These are phyloP conservation scores for Patella vulgata DNA, from an alignment of 1,140 invertebrate species.

Conservation along the genomic window DNA sequence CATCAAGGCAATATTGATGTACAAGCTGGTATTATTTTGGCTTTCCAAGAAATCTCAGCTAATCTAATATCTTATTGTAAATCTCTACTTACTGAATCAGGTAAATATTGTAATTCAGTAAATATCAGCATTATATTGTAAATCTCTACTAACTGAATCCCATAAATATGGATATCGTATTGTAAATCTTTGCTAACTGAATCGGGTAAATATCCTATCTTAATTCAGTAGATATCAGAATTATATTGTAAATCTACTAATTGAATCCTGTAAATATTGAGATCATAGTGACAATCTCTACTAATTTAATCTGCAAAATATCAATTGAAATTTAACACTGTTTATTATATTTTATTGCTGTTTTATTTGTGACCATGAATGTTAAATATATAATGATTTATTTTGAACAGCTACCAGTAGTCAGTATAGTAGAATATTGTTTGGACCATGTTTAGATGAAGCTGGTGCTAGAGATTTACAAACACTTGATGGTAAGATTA, in stretches of 20 bases:
- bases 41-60: slow-evolving; percentile 54
- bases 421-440: slow-evolving; percentile 54
- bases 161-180: slow-evolving; percentile 57
- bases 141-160: slow-evolving; percentile 54
- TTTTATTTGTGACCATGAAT: too few species aligned
- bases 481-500: slow-evolving; percentile 45
- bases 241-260: too few species aligned
- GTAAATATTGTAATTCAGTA: too few species aligned
- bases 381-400: too few species aligned
- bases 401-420: slow-evolving; percentile 44
- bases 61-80: slow-evolving; percentile 61
- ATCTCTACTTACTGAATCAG: slow-evolving; percentile 53
- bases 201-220: too few species aligned
- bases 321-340: too few species aligned
- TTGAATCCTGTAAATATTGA: too few species aligned
- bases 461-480: slow-evolving; percentile 48
- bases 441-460: slow-evolving; percentile 59
- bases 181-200: slow-evolving; percentile 58
- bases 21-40: slow-evolving; percentile 41
- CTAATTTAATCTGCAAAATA: too few species aligned
- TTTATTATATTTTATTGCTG: too few species aligned
- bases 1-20: slow-evolving; percentile 58
- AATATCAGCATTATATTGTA: slow-evolving; percentile 59
- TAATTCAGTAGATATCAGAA: too few species aligned
- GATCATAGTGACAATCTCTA: too few species aligned